phyloP scores from a whole-genome alignment of 2,113 vertebrate genomes.

The Sphyrna mokarran region DNA sequence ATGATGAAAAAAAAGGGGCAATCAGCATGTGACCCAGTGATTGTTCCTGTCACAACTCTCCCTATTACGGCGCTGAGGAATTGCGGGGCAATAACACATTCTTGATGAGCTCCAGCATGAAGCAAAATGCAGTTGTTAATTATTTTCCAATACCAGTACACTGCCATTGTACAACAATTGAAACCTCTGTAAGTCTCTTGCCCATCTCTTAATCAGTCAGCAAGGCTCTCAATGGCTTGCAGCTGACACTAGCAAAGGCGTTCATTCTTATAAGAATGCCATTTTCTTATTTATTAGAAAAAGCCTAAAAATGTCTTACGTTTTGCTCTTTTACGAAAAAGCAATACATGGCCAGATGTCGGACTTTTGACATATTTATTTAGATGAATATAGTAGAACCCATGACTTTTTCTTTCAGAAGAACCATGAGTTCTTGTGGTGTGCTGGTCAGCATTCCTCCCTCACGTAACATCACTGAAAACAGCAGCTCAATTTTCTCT shows the following conservation, averaged over 20 bases:
- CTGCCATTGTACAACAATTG: background rate
- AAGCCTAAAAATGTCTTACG: background rate
- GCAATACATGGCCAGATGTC: background rate
- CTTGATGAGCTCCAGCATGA: background rate
- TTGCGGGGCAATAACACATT: background rate
- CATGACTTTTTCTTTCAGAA: background rate
- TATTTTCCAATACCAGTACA: slow-evolving; percentile 10
- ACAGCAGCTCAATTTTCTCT: background rate
- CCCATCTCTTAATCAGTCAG: background rate
- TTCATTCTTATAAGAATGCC: background rate
- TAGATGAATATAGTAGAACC: background rate
- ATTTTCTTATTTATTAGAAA: background rate
- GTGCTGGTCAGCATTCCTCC: background rate
- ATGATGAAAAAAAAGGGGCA: background rate
- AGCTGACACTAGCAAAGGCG: background rate
- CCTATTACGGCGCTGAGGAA: background rate
- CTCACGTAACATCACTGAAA: background rate
- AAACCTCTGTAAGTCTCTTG: background rate
- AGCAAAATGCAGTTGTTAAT: background rate
- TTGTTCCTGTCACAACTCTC: background rate
- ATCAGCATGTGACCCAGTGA: background rate
- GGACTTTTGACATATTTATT: background rate
- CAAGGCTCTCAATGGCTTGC: background rate
- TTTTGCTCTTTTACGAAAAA: background rate
- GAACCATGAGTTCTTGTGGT: background rate